Base-by-base conservation (phyloP, 1,140 invertebrate genomes). In the Halesus radiatus region DNA sequence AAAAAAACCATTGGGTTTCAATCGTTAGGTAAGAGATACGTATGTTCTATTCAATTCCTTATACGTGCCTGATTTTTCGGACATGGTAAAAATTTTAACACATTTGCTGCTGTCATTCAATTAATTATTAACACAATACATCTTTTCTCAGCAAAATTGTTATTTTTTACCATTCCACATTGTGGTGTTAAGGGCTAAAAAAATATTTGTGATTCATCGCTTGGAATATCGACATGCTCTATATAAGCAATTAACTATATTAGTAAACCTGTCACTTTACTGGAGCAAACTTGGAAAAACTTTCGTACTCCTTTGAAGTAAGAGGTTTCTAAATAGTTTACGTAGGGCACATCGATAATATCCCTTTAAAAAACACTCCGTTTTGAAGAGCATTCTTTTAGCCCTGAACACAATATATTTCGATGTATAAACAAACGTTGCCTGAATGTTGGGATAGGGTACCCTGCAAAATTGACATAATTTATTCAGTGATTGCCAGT, bases 391-490 rank as follows among this genome's bases (percentile, higher is more conserved):
- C 50, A 76, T 76, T 80, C 32, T 78, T 83, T 80, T 76, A 83
- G 22, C 73, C 79, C 62, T 58, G 37, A 76, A 70, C 20, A 77
- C 54, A 23, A 37, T 37, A 37, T 37, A 37, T 37, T 8, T 6
- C 7, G 32, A 15, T 26, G 13, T 53, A 52, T 68, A 52, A 78
- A 76, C 78, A 88, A 90, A 90, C 91, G 91, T 93, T 94, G 95
- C 96, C 96, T 97, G 96, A 96, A 97, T 97, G 96, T 96, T 97
- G 96, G 96, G 96, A 97, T 96, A 96, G 95, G 96, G 95, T 96
- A 96, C 95, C 95, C 95, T 95, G 94, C 93, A 92, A 83, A 83
- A 73, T 83, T 83, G 82, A 83, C 82, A 83, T 70, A 70, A 70
- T 70, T 70, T 29, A 37, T 37, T 37, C 32, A 37, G 32, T 37